These are phyloP conservation scores for Turritopsis dohrnii DNA, from an alignment of 30 jellyfish, hydroid and myxozoan genomes.

Conservation along the genomic window DNA sequence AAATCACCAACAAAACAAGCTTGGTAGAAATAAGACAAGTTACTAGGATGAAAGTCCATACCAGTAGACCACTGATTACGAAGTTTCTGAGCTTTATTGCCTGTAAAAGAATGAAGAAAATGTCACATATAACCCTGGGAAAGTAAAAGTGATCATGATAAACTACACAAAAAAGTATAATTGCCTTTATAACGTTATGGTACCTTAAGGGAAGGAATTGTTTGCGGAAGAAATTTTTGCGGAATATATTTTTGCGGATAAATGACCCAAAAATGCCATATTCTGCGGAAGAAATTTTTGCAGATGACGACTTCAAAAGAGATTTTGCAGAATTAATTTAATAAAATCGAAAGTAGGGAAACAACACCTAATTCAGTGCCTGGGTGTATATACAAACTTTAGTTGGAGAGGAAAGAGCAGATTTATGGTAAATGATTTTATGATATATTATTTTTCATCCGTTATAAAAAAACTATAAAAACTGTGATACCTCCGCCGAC, in stretches of 20 bases:
- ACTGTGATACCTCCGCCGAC: not conserved
- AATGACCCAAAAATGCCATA: too few relatives aligned
- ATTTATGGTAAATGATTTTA: too few relatives aligned
- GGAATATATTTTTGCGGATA: not conserved
- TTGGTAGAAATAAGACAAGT: constrained; percentile 4
- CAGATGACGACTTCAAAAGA: too few relatives aligned
- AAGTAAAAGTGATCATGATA: not conserved
- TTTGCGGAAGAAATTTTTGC: not conserved
- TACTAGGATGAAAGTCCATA: constrained; percentile 17
- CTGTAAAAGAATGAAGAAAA: not conserved
- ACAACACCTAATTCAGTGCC: too few relatives aligned
- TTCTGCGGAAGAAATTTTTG: too few relatives aligned
- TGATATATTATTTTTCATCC: too few relatives aligned
- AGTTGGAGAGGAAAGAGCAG: too few relatives aligned
- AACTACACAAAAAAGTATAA: too few relatives aligned
- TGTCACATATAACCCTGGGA: not conserved
- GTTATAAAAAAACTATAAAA: not conserved
- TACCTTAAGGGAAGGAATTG: not conserved
- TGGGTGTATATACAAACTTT: not conserved
- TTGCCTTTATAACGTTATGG: too few relatives aligned
- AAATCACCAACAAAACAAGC: constrained; percentile 5
- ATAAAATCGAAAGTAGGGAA: too few relatives aligned
- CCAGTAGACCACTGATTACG: constrained; percentile 11
- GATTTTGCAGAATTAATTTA: too few relatives aligned
- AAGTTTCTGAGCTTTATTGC: not conserved